phyloP scores from a whole-genome alignment of 2,113 vertebrate genomes.

The Vulpes vulpes region DNA sequence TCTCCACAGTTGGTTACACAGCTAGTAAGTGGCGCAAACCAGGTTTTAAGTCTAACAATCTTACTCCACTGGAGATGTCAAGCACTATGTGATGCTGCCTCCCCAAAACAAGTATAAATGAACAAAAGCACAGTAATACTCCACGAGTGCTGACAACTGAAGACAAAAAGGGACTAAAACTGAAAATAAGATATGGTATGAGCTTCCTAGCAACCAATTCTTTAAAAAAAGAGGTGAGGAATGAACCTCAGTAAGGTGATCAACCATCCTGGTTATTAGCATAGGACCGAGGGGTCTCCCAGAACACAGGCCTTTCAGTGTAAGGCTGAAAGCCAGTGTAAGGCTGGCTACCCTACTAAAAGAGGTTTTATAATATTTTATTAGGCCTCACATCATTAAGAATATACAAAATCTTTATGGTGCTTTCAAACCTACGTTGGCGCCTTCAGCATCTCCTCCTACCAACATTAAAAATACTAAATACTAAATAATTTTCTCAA shows the following conservation, averaged over 20 bases:
- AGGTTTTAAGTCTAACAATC: background rate
- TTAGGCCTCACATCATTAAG: background rate
- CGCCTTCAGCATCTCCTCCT: background rate
- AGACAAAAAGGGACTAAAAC: background rate
- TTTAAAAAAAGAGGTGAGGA: background rate
- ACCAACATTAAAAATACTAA: constrained; percentile 42
- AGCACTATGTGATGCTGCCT: background rate
- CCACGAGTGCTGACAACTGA: background rate
- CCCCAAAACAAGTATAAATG: background rate
- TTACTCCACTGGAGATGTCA: background rate
- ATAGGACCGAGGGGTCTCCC: background rate
- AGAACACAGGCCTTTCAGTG: background rate
- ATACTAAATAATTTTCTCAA: constrained; percentile 30
- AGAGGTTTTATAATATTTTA: background rate
- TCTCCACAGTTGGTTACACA: background rate
- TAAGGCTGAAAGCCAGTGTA: too few relatives aligned
- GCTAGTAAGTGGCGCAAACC: background rate
- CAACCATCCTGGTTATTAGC: background rate
- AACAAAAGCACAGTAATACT: background rate
- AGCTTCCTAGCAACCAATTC: background rate
- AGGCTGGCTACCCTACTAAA: background rate
- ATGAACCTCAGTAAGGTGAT: background rate
- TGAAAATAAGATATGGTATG: background rate
- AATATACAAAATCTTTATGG: background rate
- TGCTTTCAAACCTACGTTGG: background rate